phyloP scores from a whole-genome alignment of 2,888 invertebrate species.

The Myopa testacea region DNA sequence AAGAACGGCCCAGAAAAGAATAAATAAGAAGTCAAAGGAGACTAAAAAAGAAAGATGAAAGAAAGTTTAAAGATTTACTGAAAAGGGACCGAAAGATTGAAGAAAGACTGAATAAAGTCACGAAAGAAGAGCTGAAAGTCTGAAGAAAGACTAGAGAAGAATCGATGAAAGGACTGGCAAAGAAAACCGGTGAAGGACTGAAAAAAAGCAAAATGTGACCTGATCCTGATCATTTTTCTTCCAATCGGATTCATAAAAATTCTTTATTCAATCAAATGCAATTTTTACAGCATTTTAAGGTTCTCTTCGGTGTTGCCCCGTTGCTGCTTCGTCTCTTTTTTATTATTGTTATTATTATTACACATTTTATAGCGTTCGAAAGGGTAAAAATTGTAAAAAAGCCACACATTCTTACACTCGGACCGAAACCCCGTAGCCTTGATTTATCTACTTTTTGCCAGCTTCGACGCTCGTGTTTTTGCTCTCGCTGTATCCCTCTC shows the following conservation, averaged over 20 bases:
- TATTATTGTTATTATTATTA: background rate
- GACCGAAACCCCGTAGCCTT: constrained; percentile 1
- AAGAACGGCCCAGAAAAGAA: no score
- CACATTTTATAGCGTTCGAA: background rate
- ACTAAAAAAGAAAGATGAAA: no score
- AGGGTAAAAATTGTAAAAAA: background rate
- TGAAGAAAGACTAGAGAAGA: no score
- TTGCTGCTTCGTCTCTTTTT: background rate
- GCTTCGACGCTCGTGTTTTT: background rate
- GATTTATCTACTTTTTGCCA: constrained; percentile 10
- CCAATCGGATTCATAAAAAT: background rate
- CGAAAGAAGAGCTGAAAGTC: no score
- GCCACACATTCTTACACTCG: background rate
- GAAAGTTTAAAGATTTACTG: no score
- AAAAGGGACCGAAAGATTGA: no score
- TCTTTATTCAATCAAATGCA: background rate
- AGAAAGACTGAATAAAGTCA: no score
- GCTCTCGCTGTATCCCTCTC: background rate
- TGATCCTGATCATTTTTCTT: no score
- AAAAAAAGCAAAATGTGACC: no score
- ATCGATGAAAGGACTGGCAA: no score
- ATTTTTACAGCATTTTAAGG: background rate
- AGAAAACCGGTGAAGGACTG: no score
- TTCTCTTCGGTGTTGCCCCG: background rate
- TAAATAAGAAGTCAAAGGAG: no score